These are phyloP conservation scores for Heliconius aoede DNA, from an alignment of 2,888 invertebrate genomes.

Conservation along the genomic window DNA sequence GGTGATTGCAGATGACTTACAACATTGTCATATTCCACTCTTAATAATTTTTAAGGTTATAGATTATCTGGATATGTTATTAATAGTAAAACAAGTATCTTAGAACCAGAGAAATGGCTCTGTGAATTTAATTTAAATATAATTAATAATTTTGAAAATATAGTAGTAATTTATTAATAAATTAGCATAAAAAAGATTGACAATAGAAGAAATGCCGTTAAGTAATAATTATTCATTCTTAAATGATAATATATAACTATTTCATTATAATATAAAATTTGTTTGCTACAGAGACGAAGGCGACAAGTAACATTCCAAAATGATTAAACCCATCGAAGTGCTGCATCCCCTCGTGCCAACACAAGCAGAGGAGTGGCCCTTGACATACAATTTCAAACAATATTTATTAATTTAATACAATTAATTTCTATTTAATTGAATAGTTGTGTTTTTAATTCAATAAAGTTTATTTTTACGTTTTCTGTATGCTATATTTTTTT, in stretches of 20 bases:
- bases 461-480: slow-evolving; percentile 82
- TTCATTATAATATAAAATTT: slow-evolving; percentile 53
- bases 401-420: slow-evolving; percentile 65
- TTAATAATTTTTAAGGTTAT: not conserved
- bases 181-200: not conserved
- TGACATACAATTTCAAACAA: slow-evolving; percentile 50
- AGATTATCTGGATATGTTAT: not conserved
- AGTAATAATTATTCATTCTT: not conserved
- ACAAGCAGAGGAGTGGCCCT: slow-evolving; percentile 41
- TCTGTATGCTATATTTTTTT: slow-evolving; percentile 62
- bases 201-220: not conserved
- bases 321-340: slow-evolving; percentile 58
- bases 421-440: slow-evolving; percentile 64
- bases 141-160: not conserved
- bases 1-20: slow-evolving; percentile 2
- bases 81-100: not conserved
- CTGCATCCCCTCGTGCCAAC: slow-evolving; percentile 40
- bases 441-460: slow-evolving; percentile 75
- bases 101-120: not conserved
- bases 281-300: slow-evolving; percentile 81
- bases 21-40: not conserved
- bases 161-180: no score
- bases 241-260: not conserved
- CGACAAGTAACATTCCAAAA: slow-evolving; percentile 81
- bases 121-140: not conserved